Evolutionary conservation across 2,113 vertebrate species (phyloP).

Genomic region (Peromyscus polionotus): DNA sequence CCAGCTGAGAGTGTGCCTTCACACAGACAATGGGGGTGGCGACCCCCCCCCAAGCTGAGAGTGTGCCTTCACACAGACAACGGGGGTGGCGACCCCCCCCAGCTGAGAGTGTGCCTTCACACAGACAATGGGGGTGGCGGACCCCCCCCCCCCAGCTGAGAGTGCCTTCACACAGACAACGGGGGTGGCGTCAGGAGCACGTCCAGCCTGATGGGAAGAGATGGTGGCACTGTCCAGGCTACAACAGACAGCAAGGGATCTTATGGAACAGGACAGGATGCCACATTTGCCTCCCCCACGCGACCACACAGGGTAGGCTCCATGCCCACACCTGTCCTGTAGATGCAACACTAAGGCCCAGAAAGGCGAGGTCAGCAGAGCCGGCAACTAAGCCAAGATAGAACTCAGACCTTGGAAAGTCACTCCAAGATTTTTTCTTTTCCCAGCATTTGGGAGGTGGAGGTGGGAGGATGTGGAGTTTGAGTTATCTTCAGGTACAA

Average conservation of each 20-base stretch:
- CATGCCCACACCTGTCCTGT: neutral
- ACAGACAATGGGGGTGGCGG: too few relatives aligned
- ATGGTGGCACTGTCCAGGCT: neutral
- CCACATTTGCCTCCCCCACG: neutral
- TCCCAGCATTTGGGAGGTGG: neutral
- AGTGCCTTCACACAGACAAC: neutral
- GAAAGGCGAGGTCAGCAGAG: neutral
- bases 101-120: too few relatives aligned
- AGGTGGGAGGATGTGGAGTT: neutral
- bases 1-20: too few relatives aligned
- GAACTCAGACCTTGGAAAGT: slow-evolving; percentile 13
- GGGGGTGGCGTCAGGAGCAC: neutral
- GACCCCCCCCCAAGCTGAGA: accelerated
- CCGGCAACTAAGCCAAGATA: neutral
- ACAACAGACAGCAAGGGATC: neutral
- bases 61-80: neutral
- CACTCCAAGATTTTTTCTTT: neutral
- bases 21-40: too few relatives aligned
- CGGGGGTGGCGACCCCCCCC: too few relatives aligned
- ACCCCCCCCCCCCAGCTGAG: accelerated
- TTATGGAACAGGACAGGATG: neutral
- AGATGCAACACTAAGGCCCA: neutral
- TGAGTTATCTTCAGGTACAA: neutral
- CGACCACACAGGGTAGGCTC: neutral
- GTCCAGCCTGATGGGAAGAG: neutral